These are phyloP conservation scores for Chloropsis hardwickii DNA, from an alignment of 2,113 vertebrate species.

Conservation along the genomic window DNA sequence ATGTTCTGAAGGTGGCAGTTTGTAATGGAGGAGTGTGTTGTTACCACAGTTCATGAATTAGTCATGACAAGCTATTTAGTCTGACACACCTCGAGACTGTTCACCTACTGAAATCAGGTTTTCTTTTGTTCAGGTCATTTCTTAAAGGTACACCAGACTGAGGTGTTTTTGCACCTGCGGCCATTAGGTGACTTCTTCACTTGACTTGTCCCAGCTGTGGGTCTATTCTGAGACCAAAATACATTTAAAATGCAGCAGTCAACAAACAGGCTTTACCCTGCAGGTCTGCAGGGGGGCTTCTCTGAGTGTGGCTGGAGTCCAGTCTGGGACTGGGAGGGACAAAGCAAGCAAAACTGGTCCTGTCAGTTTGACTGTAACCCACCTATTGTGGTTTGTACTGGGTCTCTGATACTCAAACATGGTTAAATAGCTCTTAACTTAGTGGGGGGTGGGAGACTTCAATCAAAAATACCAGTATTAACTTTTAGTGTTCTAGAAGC, in stretches of 20 bases:
- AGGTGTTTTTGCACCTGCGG: background rate
- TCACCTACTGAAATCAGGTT: background rate
- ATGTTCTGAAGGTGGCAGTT: background rate
- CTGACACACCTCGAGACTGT: slow-evolving; percentile 9
- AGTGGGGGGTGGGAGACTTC: background rate
- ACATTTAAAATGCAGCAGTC: background rate
- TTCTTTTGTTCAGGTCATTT: background rate
- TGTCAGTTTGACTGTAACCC: background rate
- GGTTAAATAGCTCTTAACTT: slow-evolving; percentile 45
- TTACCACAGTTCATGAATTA: background rate
- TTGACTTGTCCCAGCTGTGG: background rate
- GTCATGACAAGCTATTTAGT: background rate
- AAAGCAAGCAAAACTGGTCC: background rate
- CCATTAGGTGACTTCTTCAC: background rate
- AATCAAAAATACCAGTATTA: slow-evolving; percentile 20
- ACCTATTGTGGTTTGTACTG: background rate
- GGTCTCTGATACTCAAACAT: background rate
- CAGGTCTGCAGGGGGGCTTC: background rate
- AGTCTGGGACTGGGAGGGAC: background rate
- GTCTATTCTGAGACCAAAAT: background rate
- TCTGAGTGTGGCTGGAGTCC: background rate
- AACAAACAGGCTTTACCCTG: background rate
- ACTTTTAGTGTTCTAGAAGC: background rate
- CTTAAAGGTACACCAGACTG: background rate
- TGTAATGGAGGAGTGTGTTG: background rate